Evolutionary conservation across 1,140 invertebrate genomes (phyloP), one percentile per base, ranked within the genome.

Genomic region (Bursaphelenchus mucronatus): DNA sequence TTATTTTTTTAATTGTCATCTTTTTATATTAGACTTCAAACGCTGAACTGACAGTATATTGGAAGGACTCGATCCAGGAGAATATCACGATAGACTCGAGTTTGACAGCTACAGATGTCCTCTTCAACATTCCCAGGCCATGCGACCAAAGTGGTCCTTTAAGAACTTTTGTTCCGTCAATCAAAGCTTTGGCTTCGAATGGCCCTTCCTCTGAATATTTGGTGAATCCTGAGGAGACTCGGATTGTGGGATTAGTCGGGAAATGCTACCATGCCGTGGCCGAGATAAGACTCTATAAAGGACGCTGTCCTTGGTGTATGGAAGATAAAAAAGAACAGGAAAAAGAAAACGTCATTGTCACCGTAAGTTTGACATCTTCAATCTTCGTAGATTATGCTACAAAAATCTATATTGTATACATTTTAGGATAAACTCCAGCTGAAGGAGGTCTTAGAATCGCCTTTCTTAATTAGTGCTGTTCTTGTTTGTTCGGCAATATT

Each of bases 191-290:
- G 13, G 11, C 11, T 46, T 17, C 13, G 45, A 13, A 59, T 11
- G 57, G 13, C 13, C n/a, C 11, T 17, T n/a, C 13, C 4, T 59
- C 10, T n/a, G 40, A 50, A 13, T 17, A 59, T n/a, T 13, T 11
- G 11, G 57, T 59, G 17, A 13, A 59, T n/a, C 19, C 40, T n/a
- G 15, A 45, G 11, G 40, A 59, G 19, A 17, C 11, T 11, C 57
- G 40, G 15, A 39, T 43, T n/a, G 11, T 59, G 13, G 57, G 57
- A 13, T 50, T 59, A 19, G 57, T 59, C 40, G 57, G 57, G 10
- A 59, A 59, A 39, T 59, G 57, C 41, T 59, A 44, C 40, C 19
- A 59, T 59, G 41, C 40, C 40, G 45, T 59, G 13, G 40, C 45
- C 11, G 57, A 59, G 11, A 39, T 59, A 11, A 13, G 40, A 17